Evolutionary conservation across 2,888 invertebrate genomes (phyloP), one percentile per base, ranked within the genome.

Genomic region (Carabus problematicus): DNA sequence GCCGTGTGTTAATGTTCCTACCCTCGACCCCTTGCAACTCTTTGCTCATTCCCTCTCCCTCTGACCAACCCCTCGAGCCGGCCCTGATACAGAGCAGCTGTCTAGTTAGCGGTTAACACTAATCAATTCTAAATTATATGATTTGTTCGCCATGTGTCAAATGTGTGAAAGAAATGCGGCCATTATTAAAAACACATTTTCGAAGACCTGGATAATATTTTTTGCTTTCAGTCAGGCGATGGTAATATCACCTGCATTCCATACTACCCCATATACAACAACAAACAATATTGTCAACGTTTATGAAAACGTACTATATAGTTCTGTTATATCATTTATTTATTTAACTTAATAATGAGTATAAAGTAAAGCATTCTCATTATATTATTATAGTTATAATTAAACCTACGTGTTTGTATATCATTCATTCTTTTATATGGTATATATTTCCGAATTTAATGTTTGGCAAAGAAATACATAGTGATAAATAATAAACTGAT

Each of bases 171-270:
- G 47, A 69, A 69, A 68, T 61, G 75, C 76, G 74, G 75, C 77
- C 77, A 77, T 77, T 78, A 79, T 79, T 79, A 79, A 78, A 79
- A 79, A 78, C 76, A 72, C 79, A 78, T 79, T 79, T 79, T 62
- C 67, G 61, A 60, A 19, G n/a, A 45, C 14, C 14, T 45, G n/a
- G n/a, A 45, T 14, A 45, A 47, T 47, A 12, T 47, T 16, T 47
- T 47, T 47, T 47, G 1, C 16, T 16, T 12, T 47, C 47, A 9
- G 47, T 54, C 58, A 40, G 11, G 8, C 40, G 58, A 18, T 55
- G n/a, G n/a, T 2, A 14, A 12, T 45, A 12, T 14, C 45, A 45
- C 45, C n/a, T 45, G n/a, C 14, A 7, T 45, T 45, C 45, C n/a
- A 45, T 45, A 29, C 29, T 6, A 29, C 29, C 29, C 45, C n/a